phyloP scores from a whole-genome alignment of 2,797 vertebrate species.

The Malacoraja senta region DNA sequence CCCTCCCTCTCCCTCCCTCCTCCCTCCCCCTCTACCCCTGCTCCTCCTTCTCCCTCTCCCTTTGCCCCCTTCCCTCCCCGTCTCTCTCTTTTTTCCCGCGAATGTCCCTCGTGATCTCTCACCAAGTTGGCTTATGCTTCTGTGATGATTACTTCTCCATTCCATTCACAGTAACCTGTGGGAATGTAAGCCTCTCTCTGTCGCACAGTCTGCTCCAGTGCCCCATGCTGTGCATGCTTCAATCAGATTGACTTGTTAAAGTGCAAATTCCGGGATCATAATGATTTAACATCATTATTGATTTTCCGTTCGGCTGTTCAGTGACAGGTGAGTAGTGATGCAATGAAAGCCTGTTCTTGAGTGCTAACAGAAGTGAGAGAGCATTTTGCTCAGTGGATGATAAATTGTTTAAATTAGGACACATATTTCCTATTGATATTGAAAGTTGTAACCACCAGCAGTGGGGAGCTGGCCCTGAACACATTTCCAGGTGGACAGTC shows the following conservation, averaged over 20 bases:
- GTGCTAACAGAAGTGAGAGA: neutral
- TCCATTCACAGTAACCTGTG: neutral
- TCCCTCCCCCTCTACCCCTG: too few species aligned
- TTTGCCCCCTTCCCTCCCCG: too few species aligned
- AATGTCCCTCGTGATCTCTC: neutral
- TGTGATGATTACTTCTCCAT: neutral
- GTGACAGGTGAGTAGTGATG: neutral
- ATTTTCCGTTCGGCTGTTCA: neutral
- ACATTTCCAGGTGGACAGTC: neutral
- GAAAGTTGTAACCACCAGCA: neutral
- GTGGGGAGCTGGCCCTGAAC: neutral
- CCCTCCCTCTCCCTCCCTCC: too few species aligned
- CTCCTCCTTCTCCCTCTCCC: too few species aligned
- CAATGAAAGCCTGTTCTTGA: neutral
- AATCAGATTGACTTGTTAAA: neutral
- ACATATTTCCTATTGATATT: neutral
- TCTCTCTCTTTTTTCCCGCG: too few species aligned
- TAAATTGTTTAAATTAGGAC: neutral
- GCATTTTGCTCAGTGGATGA: neutral
- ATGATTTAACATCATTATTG: neutral
- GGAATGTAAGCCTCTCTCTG: neutral
- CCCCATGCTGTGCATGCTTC: neutral
- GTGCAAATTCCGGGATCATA: neutral
- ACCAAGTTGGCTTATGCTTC: neutral
- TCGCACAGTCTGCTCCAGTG: neutral